These are phyloP conservation scores for Turdus rufiventris DNA, from an alignment of 2,113 vertebrate genomes.

Conservation along the genomic window DNA sequence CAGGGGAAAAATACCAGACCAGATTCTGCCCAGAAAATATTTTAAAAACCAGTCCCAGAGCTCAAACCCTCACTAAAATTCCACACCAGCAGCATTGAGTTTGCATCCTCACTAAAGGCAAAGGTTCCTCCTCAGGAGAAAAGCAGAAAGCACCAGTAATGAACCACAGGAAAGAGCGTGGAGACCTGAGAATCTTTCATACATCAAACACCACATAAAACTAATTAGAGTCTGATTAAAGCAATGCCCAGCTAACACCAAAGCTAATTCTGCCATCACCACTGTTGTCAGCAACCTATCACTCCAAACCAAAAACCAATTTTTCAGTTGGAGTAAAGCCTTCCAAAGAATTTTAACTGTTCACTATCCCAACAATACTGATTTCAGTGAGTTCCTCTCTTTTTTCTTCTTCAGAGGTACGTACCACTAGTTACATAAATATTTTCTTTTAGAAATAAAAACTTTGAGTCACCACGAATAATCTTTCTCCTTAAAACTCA, in stretches of 20 bases:
- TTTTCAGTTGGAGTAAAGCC: background rate
- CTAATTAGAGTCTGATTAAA: background rate
- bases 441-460: background rate
- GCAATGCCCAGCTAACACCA: background rate
- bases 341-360: background rate
- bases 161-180: rapidly evolving
- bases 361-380: background rate
- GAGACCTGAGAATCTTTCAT: background rate
- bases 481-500: background rate
- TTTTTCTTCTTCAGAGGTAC: background rate
- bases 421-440: background rate
- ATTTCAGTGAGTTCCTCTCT: background rate
- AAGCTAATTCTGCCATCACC: background rate
- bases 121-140: background rate
- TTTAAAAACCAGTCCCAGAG: background rate
- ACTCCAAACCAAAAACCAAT: background rate
- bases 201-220: background rate
- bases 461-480: background rate
- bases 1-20: rapidly evolving
- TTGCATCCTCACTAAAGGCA: background rate
- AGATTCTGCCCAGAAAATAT: rapidly evolving
- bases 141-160: background rate
- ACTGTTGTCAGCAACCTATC: background rate
- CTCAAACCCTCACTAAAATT: background rate
- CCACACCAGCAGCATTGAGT: background rate